Percentiles rank a stretch among this genome's conserved stretches.
Evolutionary conservation across 2,797 vertebrate species (phyloP).

Genomic region (Fistularia tabacaria): DNA sequence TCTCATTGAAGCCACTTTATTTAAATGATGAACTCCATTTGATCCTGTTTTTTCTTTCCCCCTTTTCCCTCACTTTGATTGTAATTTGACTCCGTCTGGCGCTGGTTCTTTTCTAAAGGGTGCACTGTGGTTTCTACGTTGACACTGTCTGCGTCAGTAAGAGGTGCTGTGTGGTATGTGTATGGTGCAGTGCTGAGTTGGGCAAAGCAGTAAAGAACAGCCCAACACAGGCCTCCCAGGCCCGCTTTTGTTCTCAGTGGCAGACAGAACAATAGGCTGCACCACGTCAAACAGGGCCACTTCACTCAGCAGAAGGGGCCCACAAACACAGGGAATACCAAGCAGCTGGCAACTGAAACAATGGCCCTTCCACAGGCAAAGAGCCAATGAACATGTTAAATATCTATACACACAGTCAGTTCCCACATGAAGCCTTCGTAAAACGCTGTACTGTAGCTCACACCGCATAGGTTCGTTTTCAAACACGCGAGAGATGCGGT

Average conservation of each 20-base stretch:
- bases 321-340: slow-evolving; percentile 76
- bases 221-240: slow-evolving; percentile 74
- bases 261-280: slow-evolving; percentile 74
- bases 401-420: slow-evolving; percentile 17
- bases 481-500: slow-evolving; percentile 24
- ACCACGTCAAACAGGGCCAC: slow-evolving; percentile 76
- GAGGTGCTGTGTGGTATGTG: slow-evolving; percentile 52
- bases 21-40: too few species aligned
- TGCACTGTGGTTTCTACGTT: slow-evolving; percentile 67
- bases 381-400: slow-evolving; percentile 54
- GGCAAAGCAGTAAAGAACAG: slow-evolving; percentile 67
- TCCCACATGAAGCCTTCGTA: slow-evolving; percentile 9
- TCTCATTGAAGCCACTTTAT: too few species aligned
- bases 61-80: slow-evolving; percentile 27
- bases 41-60: background rate
- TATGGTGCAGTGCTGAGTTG: slow-evolving; percentile 59
- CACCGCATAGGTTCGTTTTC: slow-evolving; percentile 21
- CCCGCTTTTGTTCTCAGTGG: slow-evolving; percentile 76
- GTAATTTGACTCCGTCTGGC: slow-evolving; percentile 37
- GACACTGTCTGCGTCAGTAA: slow-evolving; percentile 45
- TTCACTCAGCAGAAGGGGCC: slow-evolving; percentile 76
- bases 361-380: slow-evolving; percentile 56
- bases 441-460: background rate
- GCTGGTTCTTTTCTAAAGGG: slow-evolving; percentile 24
- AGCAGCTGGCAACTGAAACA: slow-evolving; percentile 78